These are phyloP conservation scores for Acanthosepion lycidas DNA, from an alignment of 2,888 invertebrate species.

Conservation along the genomic window DNA sequence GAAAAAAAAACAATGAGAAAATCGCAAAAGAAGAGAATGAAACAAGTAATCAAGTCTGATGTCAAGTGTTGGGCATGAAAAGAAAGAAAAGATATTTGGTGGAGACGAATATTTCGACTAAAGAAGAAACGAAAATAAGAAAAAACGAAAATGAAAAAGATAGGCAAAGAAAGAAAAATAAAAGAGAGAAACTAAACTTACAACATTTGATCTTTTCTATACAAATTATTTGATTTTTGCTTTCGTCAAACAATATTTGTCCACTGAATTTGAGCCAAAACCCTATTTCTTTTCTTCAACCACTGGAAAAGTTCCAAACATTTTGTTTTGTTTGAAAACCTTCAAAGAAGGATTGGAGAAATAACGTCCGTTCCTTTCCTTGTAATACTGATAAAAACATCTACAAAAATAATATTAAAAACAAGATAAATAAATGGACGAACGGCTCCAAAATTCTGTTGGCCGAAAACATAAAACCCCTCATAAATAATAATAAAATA, in stretches of 20 bases:
- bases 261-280: constrained; percentile 5
- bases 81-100: too few relatives aligned
- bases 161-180: background rate
- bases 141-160: background rate
- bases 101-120: too few relatives aligned
- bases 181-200: background rate
- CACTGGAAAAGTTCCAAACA: background rate
- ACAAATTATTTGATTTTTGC: background rate
- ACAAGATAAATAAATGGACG: too few relatives aligned
- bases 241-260: constrained; percentile 15
- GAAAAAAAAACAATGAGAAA: too few relatives aligned
- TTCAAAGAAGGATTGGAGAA: background rate
- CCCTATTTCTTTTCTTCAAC: background rate
- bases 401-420: too few relatives aligned
- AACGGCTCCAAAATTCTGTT: too few relatives aligned
- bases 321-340: constrained; percentile 4
- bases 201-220: background rate
- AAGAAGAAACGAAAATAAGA: too few relatives aligned
- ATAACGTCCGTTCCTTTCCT: background rate
- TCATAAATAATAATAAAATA: too few relatives aligned
- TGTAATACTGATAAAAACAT: background rate
- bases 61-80: too few relatives aligned
- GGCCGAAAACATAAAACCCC: too few relatives aligned
- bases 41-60: too few relatives aligned
- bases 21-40: too few relatives aligned